Evolutionary conservation across 2,888 invertebrate species (phyloP), one percentile per base, ranked within the genome.

Genomic region (Phengaris arion): DNA sequence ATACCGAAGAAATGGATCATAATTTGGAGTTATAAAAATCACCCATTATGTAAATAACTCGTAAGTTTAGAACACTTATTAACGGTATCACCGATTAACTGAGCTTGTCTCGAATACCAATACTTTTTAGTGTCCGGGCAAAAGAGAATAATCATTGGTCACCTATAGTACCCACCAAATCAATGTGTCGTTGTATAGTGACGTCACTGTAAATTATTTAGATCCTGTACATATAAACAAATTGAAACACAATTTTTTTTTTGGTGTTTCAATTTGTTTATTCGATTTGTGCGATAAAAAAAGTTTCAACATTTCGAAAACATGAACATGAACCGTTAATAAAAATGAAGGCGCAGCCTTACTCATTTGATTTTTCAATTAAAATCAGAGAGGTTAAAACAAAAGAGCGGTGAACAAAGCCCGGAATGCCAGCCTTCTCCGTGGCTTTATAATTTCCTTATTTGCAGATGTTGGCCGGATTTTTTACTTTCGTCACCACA

Each of bases 401-500:
- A 89, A 88, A 89, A 88, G 88, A 87, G 85, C 83, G 82, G 85
- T 80, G 81, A 85, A 89, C 90, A 90, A 90, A 88, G 84, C 84
- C 83, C 80, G 85, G 86, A 87, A 86, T 84, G 84, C 84, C 83
- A 81, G 82, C 86, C 86, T 88, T 86, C 85, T 83, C 85, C 80
- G 85, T 82, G 87, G 86, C 86, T 89, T 87, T 86, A 88, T 89
- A 88, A 90, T 89, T 90, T 90, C 88, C 88, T 89, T 89, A 89
- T 90, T 90, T 89, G 86, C 87, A 88, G 86, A 88, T 86, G 89
- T 86, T 84, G 85, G 85, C 83, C 68, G 83, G 83, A 81, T 83
- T 86, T 86, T 84, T 86, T 82, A 76, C 81, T 85, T 85, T 84
- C 83, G 83, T 83, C 80, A 79, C 81, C 79, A 80, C 79, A 83